Conservation (phyloP, 2,113 vertebrate species). For the Halichoerus grypus region DNA sequence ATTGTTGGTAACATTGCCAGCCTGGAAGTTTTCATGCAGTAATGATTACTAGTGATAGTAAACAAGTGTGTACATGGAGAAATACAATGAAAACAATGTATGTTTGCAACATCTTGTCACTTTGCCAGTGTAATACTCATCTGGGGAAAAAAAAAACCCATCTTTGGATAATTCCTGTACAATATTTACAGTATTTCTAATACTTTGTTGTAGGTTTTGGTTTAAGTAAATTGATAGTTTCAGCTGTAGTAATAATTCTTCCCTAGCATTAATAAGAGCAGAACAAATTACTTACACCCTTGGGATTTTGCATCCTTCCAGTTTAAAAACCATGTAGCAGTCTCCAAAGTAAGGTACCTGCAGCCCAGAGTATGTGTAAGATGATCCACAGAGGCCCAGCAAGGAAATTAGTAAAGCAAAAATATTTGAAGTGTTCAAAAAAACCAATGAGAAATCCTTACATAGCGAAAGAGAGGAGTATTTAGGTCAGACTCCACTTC, state of each 20-base stretch:
- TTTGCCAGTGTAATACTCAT: neutral
- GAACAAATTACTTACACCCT: slow-evolving; percentile 15
- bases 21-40: neutral
- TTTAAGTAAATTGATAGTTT: neutral
- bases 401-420: neutral
- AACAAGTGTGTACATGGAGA: neutral
- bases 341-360: neutral
- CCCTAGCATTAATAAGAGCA: slow-evolving; percentile 12
- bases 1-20: neutral
- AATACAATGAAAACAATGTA: slow-evolving; percentile 20
- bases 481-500: neutral
- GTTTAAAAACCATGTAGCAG: neutral
- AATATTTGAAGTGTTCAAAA: neutral
- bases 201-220: neutral
- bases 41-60: neutral
- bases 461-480: neutral
- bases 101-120: slow-evolving; percentile 18
- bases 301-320: neutral
- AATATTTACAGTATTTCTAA: slow-evolving; percentile 29
- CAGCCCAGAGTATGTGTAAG: neutral
- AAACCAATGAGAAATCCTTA: neutral
- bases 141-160: neutral
- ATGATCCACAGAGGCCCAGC: neutral
- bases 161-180: neutral
- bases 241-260: neutral